Conservation (phyloP, 2,888 invertebrate species). For the Agonopterix heracliana region DNA sequence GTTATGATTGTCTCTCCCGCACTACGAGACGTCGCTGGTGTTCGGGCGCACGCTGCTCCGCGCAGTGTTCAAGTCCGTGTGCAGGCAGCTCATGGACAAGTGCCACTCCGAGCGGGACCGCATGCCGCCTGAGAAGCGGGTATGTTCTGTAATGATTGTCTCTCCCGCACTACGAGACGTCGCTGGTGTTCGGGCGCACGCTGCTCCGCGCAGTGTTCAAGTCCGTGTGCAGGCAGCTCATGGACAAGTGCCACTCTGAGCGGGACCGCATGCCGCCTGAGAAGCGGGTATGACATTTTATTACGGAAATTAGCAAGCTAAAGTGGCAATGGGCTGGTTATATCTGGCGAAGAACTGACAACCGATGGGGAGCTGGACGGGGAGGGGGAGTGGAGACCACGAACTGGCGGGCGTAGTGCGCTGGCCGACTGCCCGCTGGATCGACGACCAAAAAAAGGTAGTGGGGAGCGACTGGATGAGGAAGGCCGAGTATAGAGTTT, state of each 20-base stretch:
- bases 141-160: slow-evolving; percentile 97
- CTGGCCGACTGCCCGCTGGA: too few species aligned
- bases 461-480: too few species aligned
- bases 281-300: slow-evolving; percentile 72
- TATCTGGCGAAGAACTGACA: too few species aligned
- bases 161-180: slow-evolving; percentile 91
- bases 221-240: slow-evolving; percentile 88
- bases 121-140: slow-evolving; percentile 92
- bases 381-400: too few species aligned
- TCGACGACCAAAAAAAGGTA: too few species aligned
- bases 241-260: slow-evolving; percentile 94
- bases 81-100: slow-evolving; percentile 92
- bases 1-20: slow-evolving; percentile 93
- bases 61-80: slow-evolving; percentile 88
- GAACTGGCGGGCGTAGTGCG: too few species aligned
- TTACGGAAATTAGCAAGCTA: too few species aligned
- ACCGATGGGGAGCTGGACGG: too few species aligned
- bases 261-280: slow-evolving; percentile 93
- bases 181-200: slow-evolving; percentile 92
- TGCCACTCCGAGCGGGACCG: slow-evolving; percentile 92
- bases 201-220: slow-evolving; percentile 88
- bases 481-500: too few species aligned
- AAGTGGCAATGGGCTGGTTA: too few species aligned
- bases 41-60: slow-evolving; percentile 92
- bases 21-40: slow-evolving; percentile 92